Evolutionary conservation across 2,797 vertebrate species (phyloP), one percentile per base, ranked within the genome.

Genomic region (Poecilia wingei): DNA sequence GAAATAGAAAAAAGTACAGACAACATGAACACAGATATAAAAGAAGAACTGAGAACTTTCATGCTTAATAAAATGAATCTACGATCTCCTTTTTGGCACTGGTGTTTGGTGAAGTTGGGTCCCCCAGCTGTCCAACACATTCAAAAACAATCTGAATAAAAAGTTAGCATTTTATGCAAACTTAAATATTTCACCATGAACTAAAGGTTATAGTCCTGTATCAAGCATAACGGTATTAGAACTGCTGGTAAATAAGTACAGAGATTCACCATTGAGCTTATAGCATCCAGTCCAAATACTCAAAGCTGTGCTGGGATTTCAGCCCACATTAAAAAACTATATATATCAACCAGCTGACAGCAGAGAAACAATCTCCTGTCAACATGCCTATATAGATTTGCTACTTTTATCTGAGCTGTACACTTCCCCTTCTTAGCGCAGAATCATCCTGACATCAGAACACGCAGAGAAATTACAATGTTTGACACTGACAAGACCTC

Each of bases 351-450:
- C 76, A 59, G 57, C 80, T 84, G 86, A 89, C 89, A 87, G 80
- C 57, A 41, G 80, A 69, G 78, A 87, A 55, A 78, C 78, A 74
- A 76, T 90, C 74, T 76, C 79, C 82, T 87, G 86, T 86, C 86
- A 91, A 89, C 84, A 83, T 77, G 87, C 89, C 89, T 73, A 77
- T 81, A 77, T 82, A 80, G 18, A 88, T 94, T 88, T 89, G 78
- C 80, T 84, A 80, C 75, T 89, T 45, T 72, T 76, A 75, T 83
- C 82, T 82, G 78, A 89, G 80, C 69, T 74, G 85, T 72, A 83
- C 79, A 89, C 81, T 87, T 89, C 87, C 80, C 75, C 83, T 84
- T 91, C 80, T 85, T 82, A 78, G 80, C 84, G 75, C 78, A 81
- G 88, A 85, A 83, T 87, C 82, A 71, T 77, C 33, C 8, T 73